Base-by-base conservation (phyloP, 35 echinoderm and acorn worm genomes). In the Ptychodera flava region DNA sequence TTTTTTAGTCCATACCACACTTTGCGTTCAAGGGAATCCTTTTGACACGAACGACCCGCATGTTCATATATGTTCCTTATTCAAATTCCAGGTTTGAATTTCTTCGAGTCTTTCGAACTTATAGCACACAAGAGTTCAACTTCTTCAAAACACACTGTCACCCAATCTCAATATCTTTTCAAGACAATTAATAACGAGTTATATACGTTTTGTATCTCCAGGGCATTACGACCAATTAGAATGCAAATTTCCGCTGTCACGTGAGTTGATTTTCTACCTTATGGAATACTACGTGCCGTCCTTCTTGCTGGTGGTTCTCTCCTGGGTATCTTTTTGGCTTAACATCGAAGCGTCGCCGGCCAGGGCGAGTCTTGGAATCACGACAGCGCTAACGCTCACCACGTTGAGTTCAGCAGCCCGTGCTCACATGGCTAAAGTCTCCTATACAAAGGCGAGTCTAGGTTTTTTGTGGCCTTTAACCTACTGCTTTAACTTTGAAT, bases 261-360 rank as follows among this genome's bases (percentile, higher is more conserved):
- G 95, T 82, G 76, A 98, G 79, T 76, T 94, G 15, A 92, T 92
- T 15, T 90, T 94, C 34, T 98, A 94, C 76, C 82, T 98, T 1
- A 98, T 98, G 31, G 90, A 94, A 45, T 94, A 92, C 0, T 98
- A 98, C 38, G 84, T 98, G 36, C 95, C 95, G 31, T 94, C 92
- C 76, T 91, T 91, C 1, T 84, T 98, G 87, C 85, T 98, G 1
- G 95, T 98, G 1, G 85, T 91, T 16, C 87, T 98, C 0, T 98
- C 95, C 0, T 98, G 95, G 95, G 90, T 98, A 0, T 98, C 95
- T 0, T 98, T 98, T 82, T 98, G 90, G 86, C 36, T 98, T 1
- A 98, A 98, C 36, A 81, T 92, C 29, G 95, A 98, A 78, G 95
- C 95, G 0, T 94, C 95, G 29, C 95, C 95, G 1, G 95, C 95